Conservation (phyloP, 2,113 vertebrate species). For the Anser cygnoides region DNA sequence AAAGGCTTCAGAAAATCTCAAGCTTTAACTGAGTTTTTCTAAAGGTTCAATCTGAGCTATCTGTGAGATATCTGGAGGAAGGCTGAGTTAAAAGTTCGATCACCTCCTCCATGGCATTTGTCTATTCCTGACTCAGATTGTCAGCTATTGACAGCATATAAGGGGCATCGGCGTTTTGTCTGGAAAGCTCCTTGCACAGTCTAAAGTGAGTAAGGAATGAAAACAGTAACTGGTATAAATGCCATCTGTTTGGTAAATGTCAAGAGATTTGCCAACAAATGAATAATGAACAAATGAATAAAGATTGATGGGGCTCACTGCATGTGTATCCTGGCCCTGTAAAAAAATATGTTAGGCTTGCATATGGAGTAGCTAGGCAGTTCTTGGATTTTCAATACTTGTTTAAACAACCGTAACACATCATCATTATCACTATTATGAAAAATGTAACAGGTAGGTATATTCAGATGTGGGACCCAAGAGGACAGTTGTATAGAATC, state of each 20-base stretch:
- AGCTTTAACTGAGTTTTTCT: too few species aligned
- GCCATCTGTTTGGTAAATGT: slow-evolving; percentile 40
- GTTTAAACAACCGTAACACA: not conserved
- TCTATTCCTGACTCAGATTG: not conserved
- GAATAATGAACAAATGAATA: not conserved
- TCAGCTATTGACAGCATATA: not conserved
- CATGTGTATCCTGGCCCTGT: not conserved
- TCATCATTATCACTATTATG: not conserved
- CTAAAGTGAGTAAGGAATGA: slow-evolving; percentile 5
- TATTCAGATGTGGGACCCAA: not conserved
- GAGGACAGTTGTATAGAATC: not conserved
- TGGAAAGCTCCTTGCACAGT: slow-evolving; percentile 11
- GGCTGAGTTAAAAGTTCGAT: not conserved
- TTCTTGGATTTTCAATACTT: not conserved
- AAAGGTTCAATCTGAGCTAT: not conserved
- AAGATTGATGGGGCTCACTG: not conserved
- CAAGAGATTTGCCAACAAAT: not conserved
- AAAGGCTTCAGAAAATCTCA: not conserved
- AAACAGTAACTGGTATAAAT: slow-evolving; percentile 46
- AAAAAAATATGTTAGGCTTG: not conserved
- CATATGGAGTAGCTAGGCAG: not conserved
- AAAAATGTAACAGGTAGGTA: not conserved
- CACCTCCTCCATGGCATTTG: not conserved
- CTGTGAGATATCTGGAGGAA: not conserved
- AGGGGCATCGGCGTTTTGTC: not conserved